A percentile compares a stretch with the other conserved stretches of the same genome.
Evolutionary conservation across 2,113 vertebrate genomes (phyloP).

Genomic region (Dasypus novemcinctus): DNA sequence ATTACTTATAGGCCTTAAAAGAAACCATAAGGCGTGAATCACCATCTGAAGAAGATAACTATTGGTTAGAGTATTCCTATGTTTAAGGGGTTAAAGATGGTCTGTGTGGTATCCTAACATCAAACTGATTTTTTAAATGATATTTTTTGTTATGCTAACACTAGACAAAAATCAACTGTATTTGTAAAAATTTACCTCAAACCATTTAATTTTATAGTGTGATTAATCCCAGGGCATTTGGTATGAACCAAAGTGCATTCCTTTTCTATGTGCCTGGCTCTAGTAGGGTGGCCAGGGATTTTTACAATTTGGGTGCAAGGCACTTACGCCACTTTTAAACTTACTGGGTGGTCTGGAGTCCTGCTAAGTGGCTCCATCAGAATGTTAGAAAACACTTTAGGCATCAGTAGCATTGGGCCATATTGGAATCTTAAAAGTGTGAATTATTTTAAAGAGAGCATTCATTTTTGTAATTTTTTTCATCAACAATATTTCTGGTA

Average conservation of each 20-base stretch:
- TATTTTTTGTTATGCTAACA: conserved; percentile 83
- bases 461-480: conserved; percentile 82
- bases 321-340: conserved; percentile 89
- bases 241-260: conserved; percentile 99
- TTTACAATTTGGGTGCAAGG: conserved; percentile 89
- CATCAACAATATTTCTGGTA: conserved; percentile 80
- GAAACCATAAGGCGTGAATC: conserved; percentile 82
- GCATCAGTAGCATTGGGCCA: conserved; percentile 85
- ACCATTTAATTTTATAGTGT: conserved; percentile 88
- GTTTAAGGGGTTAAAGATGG: conserved; percentile 83
- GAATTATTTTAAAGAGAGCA: conserved; percentile 81
- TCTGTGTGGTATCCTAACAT: conserved; percentile 86
- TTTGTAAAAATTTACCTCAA: conserved; percentile 91
- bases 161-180: conserved; percentile 85
- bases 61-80: conserved; percentile 59
- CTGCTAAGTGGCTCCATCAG: conserved; percentile 79
- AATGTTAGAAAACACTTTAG: conserved; percentile 81
- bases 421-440: conserved; percentile 83
- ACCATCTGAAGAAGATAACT: conserved; percentile 67
- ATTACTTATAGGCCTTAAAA: conserved; percentile 84
- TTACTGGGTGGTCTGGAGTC: conserved; percentile 84
- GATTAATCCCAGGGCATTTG: conserved; percentile 97
- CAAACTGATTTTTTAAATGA: conserved; percentile 79
- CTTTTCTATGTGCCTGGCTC: conserved; percentile 92
- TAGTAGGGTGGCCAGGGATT: conserved; percentile 84